These are phyloP conservation scores for Pharmacophagus antenor DNA, from an alignment of 2,888 invertebrate species.

Conservation along the genomic window DNA sequence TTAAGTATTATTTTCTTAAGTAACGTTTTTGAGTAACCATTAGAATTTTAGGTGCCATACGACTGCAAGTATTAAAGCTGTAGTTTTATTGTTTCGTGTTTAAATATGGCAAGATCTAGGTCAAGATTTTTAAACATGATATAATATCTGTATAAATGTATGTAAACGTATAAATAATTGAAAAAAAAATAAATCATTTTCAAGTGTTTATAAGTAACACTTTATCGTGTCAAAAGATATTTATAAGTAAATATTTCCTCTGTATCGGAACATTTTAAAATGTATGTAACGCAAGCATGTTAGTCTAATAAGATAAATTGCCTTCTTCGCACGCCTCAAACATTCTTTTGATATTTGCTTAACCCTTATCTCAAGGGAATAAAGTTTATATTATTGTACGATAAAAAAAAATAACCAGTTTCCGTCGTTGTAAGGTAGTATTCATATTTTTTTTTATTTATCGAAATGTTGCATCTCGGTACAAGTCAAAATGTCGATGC, in stretches of 20 bases:
- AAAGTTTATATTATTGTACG: constrained; percentile 43
- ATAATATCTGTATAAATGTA: too few relatives aligned
- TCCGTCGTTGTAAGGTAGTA: constrained; percentile 5
- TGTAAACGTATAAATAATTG: background rate
- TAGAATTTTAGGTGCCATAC: too few relatives aligned
- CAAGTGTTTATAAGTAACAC: background rate
- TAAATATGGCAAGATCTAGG: too few relatives aligned
- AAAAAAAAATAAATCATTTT: background rate
- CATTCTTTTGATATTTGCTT: constrained; percentile 7
- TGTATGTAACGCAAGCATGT: constrained; percentile 23
- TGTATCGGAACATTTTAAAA: constrained; percentile 15
- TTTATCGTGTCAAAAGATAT: background rate
- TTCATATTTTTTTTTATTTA: constrained; percentile 25
- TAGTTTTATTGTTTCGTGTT: too few relatives aligned
- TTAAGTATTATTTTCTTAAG: too few relatives aligned
- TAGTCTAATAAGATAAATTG: constrained; percentile 32
- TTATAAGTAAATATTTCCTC: constrained; percentile 7
- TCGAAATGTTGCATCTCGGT: constrained; percentile 26
- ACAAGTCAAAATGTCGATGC: constrained; percentile 38
- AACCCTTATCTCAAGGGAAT: constrained; percentile 36
- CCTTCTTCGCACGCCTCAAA: constrained; percentile 9
- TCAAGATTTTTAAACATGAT: too few relatives aligned
- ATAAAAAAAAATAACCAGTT: constrained; percentile 11
- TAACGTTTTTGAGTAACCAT: too few relatives aligned
- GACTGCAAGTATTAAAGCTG: too few relatives aligned